These are phyloP conservation scores for Aspidiotus destructor DNA, from an alignment of 2,888 invertebrate genomes.

Conservation along the genomic window DNA sequence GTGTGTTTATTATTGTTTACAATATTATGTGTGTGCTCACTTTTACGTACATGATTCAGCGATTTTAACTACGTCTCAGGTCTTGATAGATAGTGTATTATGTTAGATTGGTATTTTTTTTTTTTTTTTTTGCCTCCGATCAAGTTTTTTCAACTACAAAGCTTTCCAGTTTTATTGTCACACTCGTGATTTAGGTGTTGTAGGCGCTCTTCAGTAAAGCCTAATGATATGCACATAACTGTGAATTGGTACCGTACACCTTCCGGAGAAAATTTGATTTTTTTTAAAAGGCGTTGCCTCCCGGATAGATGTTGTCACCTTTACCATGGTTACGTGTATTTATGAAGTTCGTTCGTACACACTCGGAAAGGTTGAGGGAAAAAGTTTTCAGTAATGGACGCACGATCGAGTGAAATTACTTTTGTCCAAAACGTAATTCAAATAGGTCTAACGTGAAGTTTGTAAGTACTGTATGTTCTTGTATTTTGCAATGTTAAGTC, in stretches of 20 bases:
- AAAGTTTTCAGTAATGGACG: too few relatives aligned
- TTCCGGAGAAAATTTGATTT: background rate
- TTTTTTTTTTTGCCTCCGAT: background rate
- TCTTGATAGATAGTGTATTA: background rate
- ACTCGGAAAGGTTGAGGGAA: too few relatives aligned
- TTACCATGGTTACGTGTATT: background rate
- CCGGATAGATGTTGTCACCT: background rate
- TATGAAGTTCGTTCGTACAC: too few relatives aligned
- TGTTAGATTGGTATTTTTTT: background rate
- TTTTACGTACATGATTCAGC: slow-evolving; percentile 32
- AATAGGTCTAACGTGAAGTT: too few relatives aligned
- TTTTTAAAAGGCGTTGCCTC: background rate
- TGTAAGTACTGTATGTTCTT: too few relatives aligned
- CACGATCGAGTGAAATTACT: too few relatives aligned
- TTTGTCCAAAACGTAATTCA: too few relatives aligned
- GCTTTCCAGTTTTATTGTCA: background rate
- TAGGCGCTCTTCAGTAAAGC: too few relatives aligned
- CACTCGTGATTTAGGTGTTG: background rate
- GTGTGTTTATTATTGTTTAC: slow-evolving; percentile 16
- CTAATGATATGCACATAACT: too few relatives aligned
- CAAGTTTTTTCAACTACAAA: background rate
- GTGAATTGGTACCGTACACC: too few relatives aligned
- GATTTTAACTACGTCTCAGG: background rate
- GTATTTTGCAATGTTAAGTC: too few relatives aligned
- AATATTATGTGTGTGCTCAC: slow-evolving; percentile 27